A percentile compares a stretch with the other conserved stretches of the same genome.
Evolutionary conservation across 2,113 vertebrate species (phyloP).

Genomic region (Austrofundulus limnaeus): DNA sequence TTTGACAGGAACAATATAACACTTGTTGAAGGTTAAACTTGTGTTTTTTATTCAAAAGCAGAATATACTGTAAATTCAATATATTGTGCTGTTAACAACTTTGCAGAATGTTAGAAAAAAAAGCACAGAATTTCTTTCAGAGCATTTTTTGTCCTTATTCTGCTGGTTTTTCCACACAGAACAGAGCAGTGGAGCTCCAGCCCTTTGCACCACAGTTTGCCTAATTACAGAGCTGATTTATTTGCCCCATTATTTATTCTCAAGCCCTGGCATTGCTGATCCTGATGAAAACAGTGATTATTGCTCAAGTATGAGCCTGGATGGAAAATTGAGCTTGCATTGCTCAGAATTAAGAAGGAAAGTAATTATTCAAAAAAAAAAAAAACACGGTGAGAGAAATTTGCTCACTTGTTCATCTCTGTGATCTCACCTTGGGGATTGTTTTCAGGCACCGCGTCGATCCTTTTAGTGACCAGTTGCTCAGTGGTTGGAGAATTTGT

Average conservation of each 20-base stretch:
- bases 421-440: slow-evolving; percentile 19
- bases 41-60: neutral
- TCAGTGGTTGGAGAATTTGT: neutral
- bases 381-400: neutral
- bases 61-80: neutral
- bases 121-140: neutral
- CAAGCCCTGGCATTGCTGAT: slow-evolving; percentile 37
- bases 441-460: slow-evolving; percentile 20
- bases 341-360: slow-evolving; percentile 7
- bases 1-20: neutral
- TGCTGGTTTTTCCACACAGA: neutral
- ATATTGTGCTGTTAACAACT: slow-evolving; percentile 1
- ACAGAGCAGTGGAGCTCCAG: slow-evolving; percentile 8
- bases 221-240: slow-evolving; percentile 63
- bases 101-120: slow-evolving; percentile 2
- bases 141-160: neutral
- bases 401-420: neutral
- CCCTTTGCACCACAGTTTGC: slow-evolving; percentile 30
- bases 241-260: slow-evolving; percentile 56
- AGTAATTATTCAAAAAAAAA: slow-evolving; percentile 10
- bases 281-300: slow-evolving; percentile 64
- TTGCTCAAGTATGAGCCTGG: slow-evolving; percentile 31
- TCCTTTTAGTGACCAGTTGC: slow-evolving; percentile 23
- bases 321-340: slow-evolving; percentile 66
- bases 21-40: neutral